A percentile compares a stretch with the other conserved stretches of the same genome.
Conservation (phyloP, 2,113 vertebrate genomes). For the Athene noctua region DNA sequence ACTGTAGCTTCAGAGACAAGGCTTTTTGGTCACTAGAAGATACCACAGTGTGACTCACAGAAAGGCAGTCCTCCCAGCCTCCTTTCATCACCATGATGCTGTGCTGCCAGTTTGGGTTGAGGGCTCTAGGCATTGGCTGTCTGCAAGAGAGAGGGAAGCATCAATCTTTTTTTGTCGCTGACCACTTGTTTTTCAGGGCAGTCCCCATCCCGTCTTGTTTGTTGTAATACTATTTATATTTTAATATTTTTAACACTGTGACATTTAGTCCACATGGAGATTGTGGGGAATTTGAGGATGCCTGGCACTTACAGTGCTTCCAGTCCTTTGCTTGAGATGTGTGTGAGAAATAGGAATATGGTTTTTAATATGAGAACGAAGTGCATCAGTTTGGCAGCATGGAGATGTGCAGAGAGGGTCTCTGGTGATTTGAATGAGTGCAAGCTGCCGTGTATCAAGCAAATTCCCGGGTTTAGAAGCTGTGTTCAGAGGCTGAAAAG, state of each 20-base stretch:
- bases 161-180: background rate
- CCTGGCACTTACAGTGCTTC: background rate
- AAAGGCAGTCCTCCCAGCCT: background rate
- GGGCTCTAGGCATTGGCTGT: background rate
- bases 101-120: background rate
- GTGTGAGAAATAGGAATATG: background rate
- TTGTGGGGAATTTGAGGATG: background rate
- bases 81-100: rapidly evolving
- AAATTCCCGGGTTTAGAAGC: background rate
- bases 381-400: background rate
- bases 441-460: background rate
- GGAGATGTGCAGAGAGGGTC: background rate
- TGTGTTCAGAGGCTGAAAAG: background rate
- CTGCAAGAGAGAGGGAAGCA: background rate
- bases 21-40: background rate
- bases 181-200: background rate
- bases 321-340: background rate
- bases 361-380: background rate
- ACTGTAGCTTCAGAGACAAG: background rate
- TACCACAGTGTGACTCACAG: rapidly evolving
- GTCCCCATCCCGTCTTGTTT: background rate
- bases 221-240: background rate
- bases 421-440: background rate
- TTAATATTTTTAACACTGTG: background rate
- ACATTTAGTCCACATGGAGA: background rate